Evolutionary conservation across 2,113 vertebrate genomes (phyloP).

Genomic region (Sebastes fasciatus): DNA sequence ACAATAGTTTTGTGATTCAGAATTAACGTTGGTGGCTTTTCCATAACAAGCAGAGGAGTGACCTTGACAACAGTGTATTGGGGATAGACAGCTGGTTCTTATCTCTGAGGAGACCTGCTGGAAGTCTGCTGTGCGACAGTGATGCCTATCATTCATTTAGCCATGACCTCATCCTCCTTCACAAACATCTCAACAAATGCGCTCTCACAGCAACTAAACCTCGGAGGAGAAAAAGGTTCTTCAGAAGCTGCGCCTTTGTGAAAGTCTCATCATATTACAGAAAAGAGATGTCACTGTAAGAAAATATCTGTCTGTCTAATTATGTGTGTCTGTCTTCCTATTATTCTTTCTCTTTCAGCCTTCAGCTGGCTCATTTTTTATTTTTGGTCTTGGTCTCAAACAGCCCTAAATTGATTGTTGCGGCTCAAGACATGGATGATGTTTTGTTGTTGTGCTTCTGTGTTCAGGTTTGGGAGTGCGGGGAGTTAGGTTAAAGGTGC

Average conservation of each 20-base stretch:
- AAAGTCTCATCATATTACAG: neutral
- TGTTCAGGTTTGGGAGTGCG: neutral
- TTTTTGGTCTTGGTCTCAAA: conserved; percentile 1
- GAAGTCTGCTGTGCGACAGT: conserved; percentile 70
- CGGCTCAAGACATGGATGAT: neutral
- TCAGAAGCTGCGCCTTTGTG: neutral
- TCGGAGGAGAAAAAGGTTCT: neutral
- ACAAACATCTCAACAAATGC: conserved; percentile 34
- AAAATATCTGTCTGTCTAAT: neutral
- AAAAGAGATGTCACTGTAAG: neutral
- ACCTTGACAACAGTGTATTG: conserved; percentile 66
- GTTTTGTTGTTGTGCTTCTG: conserved; percentile 19
- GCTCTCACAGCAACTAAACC: conserved; percentile 1
- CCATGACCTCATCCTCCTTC: conserved; percentile 63
- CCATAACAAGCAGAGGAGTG: conserved; percentile 46
- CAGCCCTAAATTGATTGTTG: neutral
- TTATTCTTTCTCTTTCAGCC: neutral
- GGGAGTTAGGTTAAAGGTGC: conserved; percentile 13
- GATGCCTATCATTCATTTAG: conserved; percentile 75
- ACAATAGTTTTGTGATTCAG: neutral
- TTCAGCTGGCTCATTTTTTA: neutral
- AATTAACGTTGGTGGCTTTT: conserved; percentile 11
- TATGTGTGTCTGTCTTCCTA: neutral
- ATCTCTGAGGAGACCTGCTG: conserved; percentile 74
- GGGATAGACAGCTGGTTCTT: conserved; percentile 70